These are phyloP conservation scores for Alosa sapidissima DNA, from an alignment of 2,797 vertebrate genomes.

Conservation along the genomic window DNA sequence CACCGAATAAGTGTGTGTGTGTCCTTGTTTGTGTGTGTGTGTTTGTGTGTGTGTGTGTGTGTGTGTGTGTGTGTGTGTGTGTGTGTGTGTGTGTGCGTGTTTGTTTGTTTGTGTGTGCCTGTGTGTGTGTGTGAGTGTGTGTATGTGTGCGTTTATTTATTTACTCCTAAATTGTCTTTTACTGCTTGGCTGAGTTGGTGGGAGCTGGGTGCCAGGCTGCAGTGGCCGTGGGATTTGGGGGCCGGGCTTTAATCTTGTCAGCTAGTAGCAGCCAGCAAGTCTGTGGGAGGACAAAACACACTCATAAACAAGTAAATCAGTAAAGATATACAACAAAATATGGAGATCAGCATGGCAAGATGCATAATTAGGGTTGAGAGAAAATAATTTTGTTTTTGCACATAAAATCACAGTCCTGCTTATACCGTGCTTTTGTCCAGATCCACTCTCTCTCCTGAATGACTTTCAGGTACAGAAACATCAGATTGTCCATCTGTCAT, in stretches of 20 bases:
- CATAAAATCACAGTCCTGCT: background rate
- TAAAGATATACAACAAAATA: background rate
- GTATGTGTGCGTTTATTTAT: background rate
- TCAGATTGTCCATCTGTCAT: background rate
- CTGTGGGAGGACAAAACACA: too few relatives aligned
- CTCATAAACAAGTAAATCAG: background rate
- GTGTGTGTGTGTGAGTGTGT: background rate
- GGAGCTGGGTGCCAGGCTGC: background rate
- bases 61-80: background rate
- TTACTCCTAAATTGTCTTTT: constrained; percentile 20
- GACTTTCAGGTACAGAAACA: background rate
- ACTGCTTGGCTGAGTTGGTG: background rate
- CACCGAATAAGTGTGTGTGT: background rate
- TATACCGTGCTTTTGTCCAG: background rate
- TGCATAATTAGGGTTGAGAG: background rate
- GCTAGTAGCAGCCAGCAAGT: background rate
- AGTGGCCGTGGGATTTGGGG: constrained; percentile 5
- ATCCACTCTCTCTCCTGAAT: background rate
- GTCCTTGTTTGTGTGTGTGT: background rate
- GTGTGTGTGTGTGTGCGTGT: background rate
- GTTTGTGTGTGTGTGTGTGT: too few relatives aligned
- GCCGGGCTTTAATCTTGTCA: constrained; percentile 1
- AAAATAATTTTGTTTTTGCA: background rate
- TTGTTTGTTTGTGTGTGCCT: background rate
- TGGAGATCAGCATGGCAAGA: background rate